phyloP scores from a whole-genome alignment of 2,113 vertebrate genomes.

The Myanophis thanlyinensis region DNA sequence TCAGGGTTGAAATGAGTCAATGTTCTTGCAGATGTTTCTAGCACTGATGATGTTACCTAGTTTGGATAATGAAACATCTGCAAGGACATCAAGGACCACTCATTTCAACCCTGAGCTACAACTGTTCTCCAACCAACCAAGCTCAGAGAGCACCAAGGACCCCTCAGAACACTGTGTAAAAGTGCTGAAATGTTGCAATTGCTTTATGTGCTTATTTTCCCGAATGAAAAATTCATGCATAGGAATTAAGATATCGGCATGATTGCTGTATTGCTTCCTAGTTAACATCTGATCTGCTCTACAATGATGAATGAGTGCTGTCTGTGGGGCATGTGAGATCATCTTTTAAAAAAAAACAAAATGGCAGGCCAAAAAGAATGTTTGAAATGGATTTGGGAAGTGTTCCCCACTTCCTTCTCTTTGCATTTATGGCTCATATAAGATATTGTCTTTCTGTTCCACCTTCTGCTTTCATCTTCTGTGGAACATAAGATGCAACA shows the following conservation, averaged over 20 bases:
- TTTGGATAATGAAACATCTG: background rate
- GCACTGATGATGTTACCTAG: too few species aligned
- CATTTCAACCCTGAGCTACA: too few species aligned
- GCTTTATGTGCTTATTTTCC: background rate
- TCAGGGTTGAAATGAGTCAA: background rate
- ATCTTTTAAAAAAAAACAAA: too few species aligned
- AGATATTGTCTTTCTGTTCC: background rate
- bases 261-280: background rate
- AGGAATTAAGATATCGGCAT: background rate
- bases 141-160: background rate
- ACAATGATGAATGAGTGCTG: too few species aligned
- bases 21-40: background rate
- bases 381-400: background rate
- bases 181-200: background rate
- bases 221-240: background rate
- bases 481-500: background rate
- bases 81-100: background rate
- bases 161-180: background rate
- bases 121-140: background rate
- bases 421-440: background rate
- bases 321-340: background rate
- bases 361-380: background rate
- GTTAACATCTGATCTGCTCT: background rate
- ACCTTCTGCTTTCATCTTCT: background rate
- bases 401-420: background rate